phyloP scores from a whole-genome alignment of 2,888 invertebrate species.

The Metellina segmentata region DNA sequence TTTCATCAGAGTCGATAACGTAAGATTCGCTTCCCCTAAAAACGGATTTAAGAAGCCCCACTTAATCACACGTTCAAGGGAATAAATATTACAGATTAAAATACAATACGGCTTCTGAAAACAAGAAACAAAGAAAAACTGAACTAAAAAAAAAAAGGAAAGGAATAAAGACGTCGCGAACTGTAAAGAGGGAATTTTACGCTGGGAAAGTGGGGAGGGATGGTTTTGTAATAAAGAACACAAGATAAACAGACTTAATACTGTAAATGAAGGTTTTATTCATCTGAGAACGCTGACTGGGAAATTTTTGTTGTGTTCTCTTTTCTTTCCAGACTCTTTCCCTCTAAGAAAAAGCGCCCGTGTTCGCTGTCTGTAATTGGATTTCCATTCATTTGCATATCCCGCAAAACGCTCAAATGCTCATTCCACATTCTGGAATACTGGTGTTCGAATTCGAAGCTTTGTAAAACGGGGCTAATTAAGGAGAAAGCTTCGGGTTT shows the following conservation, averaged over 20 bases:
- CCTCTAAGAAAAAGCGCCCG: background rate
- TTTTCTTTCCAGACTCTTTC: constrained; percentile 28
- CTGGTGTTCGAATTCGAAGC: constrained; percentile 19
- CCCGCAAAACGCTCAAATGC: constrained; percentile 9
- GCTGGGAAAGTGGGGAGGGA: background rate
- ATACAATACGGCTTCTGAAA: constrained; percentile 14
- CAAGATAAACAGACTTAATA: constrained; percentile 56
- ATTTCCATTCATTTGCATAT: constrained; percentile 51
- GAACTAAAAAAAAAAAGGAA: constrained; percentile 7
- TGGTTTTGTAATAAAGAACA: constrained; percentile 34
- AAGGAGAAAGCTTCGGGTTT: constrained; percentile 22
- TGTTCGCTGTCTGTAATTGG: constrained; percentile 48
- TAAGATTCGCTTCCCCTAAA: background rate
- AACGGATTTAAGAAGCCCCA: constrained; percentile 9
- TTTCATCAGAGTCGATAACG: constrained; percentile 30
- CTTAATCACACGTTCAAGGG: constrained; percentile 32
- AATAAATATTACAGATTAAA: constrained; percentile 57
- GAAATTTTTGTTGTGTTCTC: constrained; percentile 13
- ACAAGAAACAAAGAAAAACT: background rate
- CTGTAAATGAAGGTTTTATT: constrained; percentile 54
- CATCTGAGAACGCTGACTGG: constrained; percentile 19
- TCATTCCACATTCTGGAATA: constrained; percentile 34
- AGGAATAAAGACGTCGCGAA: constrained; percentile 17
- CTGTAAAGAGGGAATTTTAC: constrained; percentile 27
- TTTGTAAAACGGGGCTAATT: constrained; percentile 44